Percentiles rank a stretch among this genome's conserved stretches.
Conservation (phyloP, 1,140 invertebrate genomes). For the Temnothorax nylanderi region DNA sequence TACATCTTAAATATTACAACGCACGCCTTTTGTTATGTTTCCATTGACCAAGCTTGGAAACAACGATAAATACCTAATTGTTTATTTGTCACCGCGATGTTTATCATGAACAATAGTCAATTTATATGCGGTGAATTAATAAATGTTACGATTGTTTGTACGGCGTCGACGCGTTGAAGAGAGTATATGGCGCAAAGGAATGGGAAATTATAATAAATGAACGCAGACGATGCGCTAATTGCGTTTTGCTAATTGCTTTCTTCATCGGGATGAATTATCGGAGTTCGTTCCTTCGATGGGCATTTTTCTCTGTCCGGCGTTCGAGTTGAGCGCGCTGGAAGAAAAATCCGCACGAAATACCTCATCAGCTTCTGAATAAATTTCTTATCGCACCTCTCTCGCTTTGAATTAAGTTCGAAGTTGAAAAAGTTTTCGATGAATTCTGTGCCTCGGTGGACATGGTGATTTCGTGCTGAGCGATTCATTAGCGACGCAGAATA, state of each 20-base stretch:
- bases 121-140: neutral
- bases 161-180: neutral
- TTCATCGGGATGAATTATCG: constrained; percentile 40
- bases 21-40: neutral
- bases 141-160: constrained; percentile 7
- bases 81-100: neutral
- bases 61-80: neutral
- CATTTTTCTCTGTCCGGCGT: constrained; percentile 54
- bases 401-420: constrained; percentile 53
- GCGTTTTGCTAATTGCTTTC: constrained; percentile 57
- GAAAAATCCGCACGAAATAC: constrained; percentile 44
- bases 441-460: constrained; percentile 44
- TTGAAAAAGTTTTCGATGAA: constrained; percentile 52
- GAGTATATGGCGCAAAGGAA: constrained; percentile 30
- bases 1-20: neutral
- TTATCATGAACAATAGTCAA: neutral
- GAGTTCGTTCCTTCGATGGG: constrained; percentile 31
- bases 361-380: constrained; percentile 58
- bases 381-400: constrained; percentile 51
- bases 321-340: constrained; percentile 35
- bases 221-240: constrained; percentile 46
- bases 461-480: constrained; percentile 49
- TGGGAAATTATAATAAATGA: constrained; percentile 40
- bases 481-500: constrained; percentile 54
- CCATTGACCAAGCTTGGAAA: neutral